Evolutionary conservation across 2,797 vertebrate genomes (phyloP), one percentile per base, ranked within the genome.

Genomic region (Serranus cabrilla): DNA sequence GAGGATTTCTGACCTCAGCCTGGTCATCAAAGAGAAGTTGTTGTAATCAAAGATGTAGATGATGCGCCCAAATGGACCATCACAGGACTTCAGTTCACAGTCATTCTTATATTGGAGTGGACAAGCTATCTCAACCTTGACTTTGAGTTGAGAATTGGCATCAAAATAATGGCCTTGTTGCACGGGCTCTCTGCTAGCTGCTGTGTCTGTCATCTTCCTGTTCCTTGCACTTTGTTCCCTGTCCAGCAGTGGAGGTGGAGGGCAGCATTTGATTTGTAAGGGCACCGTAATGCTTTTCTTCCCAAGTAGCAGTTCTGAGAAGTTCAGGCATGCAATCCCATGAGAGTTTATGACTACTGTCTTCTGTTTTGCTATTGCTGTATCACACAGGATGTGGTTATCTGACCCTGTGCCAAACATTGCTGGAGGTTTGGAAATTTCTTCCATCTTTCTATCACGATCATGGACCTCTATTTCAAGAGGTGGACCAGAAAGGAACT

Each of bases 381-480:
- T 18, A 42, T 79, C 21, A 18, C 82, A 86, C 68, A 92, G 47
- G 50, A 71, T 81, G 2, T 79, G 60, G 55, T 94, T 90, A 27
- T 86, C 76, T 18, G 86, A 72, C 23, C 87, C 85, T 0, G 87
- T 90, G 16, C 89, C 92, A 74, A 93, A 94, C 46, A 92, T 72
- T 1, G 76, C 49, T 17, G 92, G 81, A 10, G 46, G 78, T 46
- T 37, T 68, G 10, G 50, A 17, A 6, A 1, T 68, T 14, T 76
- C 67, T 17, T 93, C 73, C 0, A 14, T 43, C 75, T 92, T 96
- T 40, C 78, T 92, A 86, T 97, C 96, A 9, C 94, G 90, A 81
- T 98, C 97, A 0, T 97, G 97, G 40, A 98, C 91, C 82, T 97
- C 95, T 23, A 97, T 95, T 86, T 95, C 88, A 80, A 98, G 86